Evolutionary conservation across 2,888 invertebrate genomes (phyloP), one percentile per base, ranked within the genome.

Genomic region (Dascillus cervinus): DNA sequence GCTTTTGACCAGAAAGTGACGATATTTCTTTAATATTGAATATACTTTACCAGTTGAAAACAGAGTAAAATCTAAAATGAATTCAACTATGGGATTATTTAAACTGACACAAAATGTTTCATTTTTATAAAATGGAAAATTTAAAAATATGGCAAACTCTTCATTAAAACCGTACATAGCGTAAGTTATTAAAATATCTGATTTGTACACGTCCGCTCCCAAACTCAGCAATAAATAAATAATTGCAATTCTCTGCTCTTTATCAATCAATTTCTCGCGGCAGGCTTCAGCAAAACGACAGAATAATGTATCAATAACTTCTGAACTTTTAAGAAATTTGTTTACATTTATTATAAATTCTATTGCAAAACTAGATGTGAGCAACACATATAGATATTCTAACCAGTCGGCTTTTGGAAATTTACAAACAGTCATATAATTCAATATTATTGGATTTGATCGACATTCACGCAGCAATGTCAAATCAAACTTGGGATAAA

Each of bases 81-180:
- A n/a, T n/a, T n/a, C n/a, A n/a, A n/a, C n/a, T n/a, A n/a, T n/a
- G n/a, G n/a, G n/a, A n/a, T n/a, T n/a, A n/a, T n/a, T n/a, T n/a
- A n/a, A n/a, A n/a, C n/a, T n/a, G n/a, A n/a, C n/a, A n/a, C n/a
- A n/a, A n/a, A n/a, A n/a, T n/a, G n/a, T n/a, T n/a, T n/a, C n/a
- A n/a, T n/a, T n/a, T n/a, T n/a, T n/a, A n/a, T n/a, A n/a, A n/a
- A n/a, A n/a, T n/a, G n/a, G n/a, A n/a, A n/a, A n/a, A n/a, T n/a
- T n/a, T n/a, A n/a, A n/a, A n/a, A n/a, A n/a, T n/a, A n/a, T n/a
- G n/a, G n/a, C n/a, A 37, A 95, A 96, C 49, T 80, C 83, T 0
- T 72, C 76, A 28, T 94, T 91, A 26, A 92, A 95, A 9, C 85
- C 88, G 0, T 92, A 95, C 44, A 32, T n/a, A 1, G 22, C 11